Conservation (phyloP, 1,140 invertebrate species). For the Drosophila athabasca region DNA sequence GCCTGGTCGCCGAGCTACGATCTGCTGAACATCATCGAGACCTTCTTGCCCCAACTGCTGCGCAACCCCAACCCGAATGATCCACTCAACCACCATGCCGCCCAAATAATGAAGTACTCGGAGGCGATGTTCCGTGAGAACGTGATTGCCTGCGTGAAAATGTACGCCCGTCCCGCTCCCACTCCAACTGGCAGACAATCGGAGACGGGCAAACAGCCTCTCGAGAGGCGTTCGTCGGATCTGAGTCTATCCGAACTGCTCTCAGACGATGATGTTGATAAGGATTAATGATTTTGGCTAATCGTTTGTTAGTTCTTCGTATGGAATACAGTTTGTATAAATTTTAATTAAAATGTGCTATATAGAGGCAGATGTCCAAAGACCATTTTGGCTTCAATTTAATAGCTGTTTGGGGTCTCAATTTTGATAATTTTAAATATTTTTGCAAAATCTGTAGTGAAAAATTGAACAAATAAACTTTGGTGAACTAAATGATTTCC, state of each 20-base stretch:
- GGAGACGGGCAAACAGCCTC: slow-evolving; percentile 23
- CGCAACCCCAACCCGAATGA: slow-evolving; percentile 99
- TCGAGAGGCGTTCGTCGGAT: slow-evolving; percentile 64
- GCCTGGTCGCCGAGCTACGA: slow-evolving; percentile 96
- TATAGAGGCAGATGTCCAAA: background rate
- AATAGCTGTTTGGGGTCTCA: too few species aligned
- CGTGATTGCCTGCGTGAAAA: slow-evolving; percentile 97
- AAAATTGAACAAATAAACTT: too few species aligned
- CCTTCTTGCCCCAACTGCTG: slow-evolving; percentile 98
- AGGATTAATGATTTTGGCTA: slow-evolving; percentile 15
- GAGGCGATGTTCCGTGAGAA: slow-evolving; percentile 99
- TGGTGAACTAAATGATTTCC: too few species aligned
- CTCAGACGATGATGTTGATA: slow-evolving; percentile 48
- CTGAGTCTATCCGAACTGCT: slow-evolving; percentile 59
- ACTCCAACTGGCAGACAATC: background rate
- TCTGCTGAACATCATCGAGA: slow-evolving; percentile 99
- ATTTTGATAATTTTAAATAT: too few species aligned
- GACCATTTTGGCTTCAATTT: background rate
- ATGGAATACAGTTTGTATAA: slow-evolving; percentile 17
- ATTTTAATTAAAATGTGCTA: slow-evolving; percentile 2
- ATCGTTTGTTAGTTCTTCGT: slow-evolving; percentile 34
- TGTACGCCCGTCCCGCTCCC: slow-evolving; percentile 90
- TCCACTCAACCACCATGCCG: slow-evolving; percentile 99
- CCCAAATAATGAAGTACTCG: slow-evolving; percentile 99
- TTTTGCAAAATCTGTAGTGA: too few species aligned